phyloP scores from a whole-genome alignment of 1,140 invertebrate species.

The Reticulitermes speratus region DNA sequence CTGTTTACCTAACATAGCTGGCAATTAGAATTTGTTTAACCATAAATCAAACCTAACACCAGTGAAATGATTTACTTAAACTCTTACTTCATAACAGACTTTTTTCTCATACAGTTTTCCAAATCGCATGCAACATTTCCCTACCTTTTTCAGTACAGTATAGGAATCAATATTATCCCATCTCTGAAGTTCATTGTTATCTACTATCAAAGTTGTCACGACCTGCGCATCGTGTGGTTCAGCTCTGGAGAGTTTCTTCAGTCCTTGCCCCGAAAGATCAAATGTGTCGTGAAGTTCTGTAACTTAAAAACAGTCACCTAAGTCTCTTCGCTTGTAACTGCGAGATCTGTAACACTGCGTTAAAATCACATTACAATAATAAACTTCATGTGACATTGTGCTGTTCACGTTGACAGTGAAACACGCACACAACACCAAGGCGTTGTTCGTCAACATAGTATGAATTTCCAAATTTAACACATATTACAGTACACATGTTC shows the following conservation, averaged over 20 bases:
- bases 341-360: background rate
- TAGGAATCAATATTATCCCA: conserved; percentile 85
- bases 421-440: too few species aligned
- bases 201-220: conserved; percentile 72
- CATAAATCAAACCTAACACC: too few species aligned
- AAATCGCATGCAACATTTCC: background rate
- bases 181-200: conserved; percentile 83
- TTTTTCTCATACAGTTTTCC: too few species aligned
- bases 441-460: too few species aligned
- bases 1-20: too few species aligned
- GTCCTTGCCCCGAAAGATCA: conserved; percentile 47
- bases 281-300: conserved; percentile 43
- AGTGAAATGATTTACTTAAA: conserved; percentile 26
- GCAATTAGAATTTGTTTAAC: too few species aligned
- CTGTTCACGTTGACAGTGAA: background rate
- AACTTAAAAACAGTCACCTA: conserved; percentile 27
- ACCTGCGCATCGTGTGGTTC: conserved; percentile 44
- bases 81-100: background rate
- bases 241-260: conserved; percentile 49
- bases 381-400: background rate
- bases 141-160: conserved; percentile 75
- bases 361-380: background rate
- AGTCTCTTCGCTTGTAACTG: background rate
- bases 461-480: too few species aligned
- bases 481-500: too few species aligned